A percentile compares a stretch with the other conserved stretches of the same genome.
These are phyloP conservation scores for Limnephilus auricula DNA, from an alignment of 2,888 invertebrate genomes.

Conservation along the genomic window DNA sequence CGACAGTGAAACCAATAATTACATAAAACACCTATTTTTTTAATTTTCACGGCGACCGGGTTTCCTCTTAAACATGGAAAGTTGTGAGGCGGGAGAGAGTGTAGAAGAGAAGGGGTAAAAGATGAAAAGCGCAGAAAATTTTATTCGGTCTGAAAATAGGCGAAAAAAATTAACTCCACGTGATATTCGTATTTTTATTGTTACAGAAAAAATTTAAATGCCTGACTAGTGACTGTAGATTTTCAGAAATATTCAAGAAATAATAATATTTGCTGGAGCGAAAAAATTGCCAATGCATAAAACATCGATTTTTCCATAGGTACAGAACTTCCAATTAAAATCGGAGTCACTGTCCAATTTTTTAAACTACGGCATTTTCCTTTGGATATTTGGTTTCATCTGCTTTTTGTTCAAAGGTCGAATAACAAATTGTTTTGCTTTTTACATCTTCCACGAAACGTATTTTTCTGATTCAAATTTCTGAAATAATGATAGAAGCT, in stretches of 20 bases:
- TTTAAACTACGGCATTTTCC: background rate
- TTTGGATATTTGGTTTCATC: background rate
- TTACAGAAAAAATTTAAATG: background rate
- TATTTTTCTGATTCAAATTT: conserved; percentile 21
- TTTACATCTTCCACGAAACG: background rate
- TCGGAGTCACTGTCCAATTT: background rate
- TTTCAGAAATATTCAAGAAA: background rate
- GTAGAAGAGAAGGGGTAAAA: too few relatives aligned
- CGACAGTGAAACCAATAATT: too few relatives aligned
- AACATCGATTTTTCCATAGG: background rate
- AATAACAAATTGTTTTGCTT: conserved; percentile 27
- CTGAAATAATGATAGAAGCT: conserved; percentile 32
- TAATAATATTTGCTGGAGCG: background rate
- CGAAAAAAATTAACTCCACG: too few relatives aligned
- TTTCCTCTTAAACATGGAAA: too few relatives aligned
- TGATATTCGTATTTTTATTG: background rate
- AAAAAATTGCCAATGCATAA: background rate
- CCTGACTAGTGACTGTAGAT: background rate
- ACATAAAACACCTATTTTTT: too few relatives aligned
- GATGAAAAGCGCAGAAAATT: too few relatives aligned
- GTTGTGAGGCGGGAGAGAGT: too few relatives aligned
- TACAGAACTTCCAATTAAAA: background rate
- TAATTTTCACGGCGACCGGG: too few relatives aligned
- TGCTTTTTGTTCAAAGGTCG: conserved; percentile 24
- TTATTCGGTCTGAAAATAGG: too few relatives aligned